Evolutionary conservation across 2,888 invertebrate species (phyloP).

Genomic region (Clitarchus hookeri): DNA sequence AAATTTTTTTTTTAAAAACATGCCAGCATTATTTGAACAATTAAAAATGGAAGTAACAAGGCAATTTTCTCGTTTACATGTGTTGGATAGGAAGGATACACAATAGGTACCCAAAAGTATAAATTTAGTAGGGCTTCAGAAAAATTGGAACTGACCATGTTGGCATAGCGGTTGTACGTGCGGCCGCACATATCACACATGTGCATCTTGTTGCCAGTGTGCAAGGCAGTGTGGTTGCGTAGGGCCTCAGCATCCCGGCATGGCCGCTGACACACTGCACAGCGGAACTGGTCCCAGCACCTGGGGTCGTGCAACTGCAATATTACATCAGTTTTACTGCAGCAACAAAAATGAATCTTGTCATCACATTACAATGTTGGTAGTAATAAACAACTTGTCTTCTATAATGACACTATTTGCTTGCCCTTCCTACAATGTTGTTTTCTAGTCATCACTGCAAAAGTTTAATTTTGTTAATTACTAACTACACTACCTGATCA

Average conservation of each 20-base stretch:
- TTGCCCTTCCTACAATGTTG: too few species aligned
- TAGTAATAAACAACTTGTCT: neutral
- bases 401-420: neutral
- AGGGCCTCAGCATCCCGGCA: constrained; percentile 47
- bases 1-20: too few species aligned
- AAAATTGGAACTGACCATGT: constrained; percentile 44
- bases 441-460: too few species aligned
- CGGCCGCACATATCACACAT: constrained; percentile 47
- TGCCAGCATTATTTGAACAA: too few species aligned
- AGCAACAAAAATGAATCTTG: neutral
- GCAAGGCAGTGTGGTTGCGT: constrained; percentile 46
- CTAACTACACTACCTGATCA: too few species aligned
- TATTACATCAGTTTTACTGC: neutral
- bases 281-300: constrained; percentile 39
- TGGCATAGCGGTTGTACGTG: constrained; percentile 47
- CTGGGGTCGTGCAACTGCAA: constrained; percentile 40
- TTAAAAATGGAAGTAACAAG: too few species aligned
- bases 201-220: constrained; percentile 47
- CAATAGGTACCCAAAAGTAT: too few species aligned
- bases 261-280: constrained; percentile 45
- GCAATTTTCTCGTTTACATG: too few species aligned
- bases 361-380: too few species aligned
- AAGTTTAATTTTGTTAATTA: too few species aligned
- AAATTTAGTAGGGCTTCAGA: too few species aligned
- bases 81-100: too few species aligned